Evolutionary conservation across 2,888 invertebrate species (phyloP).

Genomic region (Drosophila emarginata): DNA sequence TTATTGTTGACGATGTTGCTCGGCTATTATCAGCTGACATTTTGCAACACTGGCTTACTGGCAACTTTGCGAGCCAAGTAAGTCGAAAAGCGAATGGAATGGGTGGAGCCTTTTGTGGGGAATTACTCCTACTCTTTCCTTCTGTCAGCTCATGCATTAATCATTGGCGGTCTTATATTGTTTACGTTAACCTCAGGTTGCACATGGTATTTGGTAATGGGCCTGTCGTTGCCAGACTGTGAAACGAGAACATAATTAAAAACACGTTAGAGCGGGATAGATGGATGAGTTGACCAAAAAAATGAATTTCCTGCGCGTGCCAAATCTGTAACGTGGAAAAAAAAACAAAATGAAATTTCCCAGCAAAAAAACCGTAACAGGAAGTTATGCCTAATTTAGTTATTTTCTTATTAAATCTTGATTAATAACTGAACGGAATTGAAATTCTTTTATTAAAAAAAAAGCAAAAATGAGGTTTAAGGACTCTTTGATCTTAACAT

Average conservation of each 20-base stretch:
- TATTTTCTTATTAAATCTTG: neutral
- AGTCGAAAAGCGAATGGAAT: neutral
- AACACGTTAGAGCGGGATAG: constrained; percentile 46
- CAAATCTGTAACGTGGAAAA: too few species aligned
- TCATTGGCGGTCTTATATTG: constrained; percentile 51
- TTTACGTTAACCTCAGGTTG: constrained; percentile 33
- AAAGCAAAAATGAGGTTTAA: too few species aligned
- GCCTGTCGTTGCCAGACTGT: constrained; percentile 54
- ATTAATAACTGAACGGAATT: neutral
- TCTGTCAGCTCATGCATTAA: constrained; percentile 55
- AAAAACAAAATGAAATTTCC: neutral
- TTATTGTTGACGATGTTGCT: constrained; percentile 5
- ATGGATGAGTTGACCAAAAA: constrained; percentile 45
- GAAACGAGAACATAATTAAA: constrained; percentile 61
- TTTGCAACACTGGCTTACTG: constrained; percentile 36
- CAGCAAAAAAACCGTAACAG: neutral
- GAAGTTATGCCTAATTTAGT: neutral
- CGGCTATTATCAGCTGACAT: constrained; percentile 46
- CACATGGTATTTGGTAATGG: constrained; percentile 43
- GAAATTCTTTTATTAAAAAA: too few species aligned
- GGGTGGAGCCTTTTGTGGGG: neutral
- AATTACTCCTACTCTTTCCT: constrained; percentile 4
- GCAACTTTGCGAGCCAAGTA: neutral
- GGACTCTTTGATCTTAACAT: too few species aligned
- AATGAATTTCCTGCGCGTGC: constrained; percentile 4